Evolutionary conservation across 2,113 vertebrate genomes (phyloP).

Genomic region (Pongo pygmaeus): DNA sequence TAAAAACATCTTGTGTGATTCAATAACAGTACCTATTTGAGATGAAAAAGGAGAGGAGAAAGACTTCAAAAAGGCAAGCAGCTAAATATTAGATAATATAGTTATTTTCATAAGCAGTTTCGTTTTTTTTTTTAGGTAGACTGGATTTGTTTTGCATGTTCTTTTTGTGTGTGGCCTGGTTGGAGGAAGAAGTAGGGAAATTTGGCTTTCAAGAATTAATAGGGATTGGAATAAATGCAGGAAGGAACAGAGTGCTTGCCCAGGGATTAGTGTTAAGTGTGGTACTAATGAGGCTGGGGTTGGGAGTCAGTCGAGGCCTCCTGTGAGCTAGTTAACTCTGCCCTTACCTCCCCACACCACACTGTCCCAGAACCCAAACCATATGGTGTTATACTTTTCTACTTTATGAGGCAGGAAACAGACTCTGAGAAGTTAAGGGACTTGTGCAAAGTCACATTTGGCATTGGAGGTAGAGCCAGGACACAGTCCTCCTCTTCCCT

Average conservation of each 20-base stretch:
- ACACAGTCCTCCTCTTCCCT: neutral
- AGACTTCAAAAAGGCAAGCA: neutral
- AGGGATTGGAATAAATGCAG: neutral
- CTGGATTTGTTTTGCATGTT: neutral
- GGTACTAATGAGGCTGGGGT: neutral
- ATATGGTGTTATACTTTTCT: neutral
- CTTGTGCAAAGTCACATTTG: neutral
- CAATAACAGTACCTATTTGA: neutral
- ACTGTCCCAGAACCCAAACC: neutral
- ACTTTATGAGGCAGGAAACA: neutral
- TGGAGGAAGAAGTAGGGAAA: neutral
- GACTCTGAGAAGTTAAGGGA: neutral
- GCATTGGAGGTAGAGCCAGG: neutral
- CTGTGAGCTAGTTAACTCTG: neutral
- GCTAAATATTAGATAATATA: neutral
- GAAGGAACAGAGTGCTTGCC: neutral
- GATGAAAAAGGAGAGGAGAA: slow-evolving; percentile 1
- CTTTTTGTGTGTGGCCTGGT: neutral
- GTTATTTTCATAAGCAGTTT: neutral
- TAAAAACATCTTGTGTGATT: neutral
- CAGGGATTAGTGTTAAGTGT: rapidly evolving
- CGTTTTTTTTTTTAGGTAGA: neutral
- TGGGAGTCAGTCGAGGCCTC: too few species aligned
- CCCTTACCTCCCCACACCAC: neutral
- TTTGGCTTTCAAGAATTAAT: neutral